Conservation (phyloP, 37 sponge, comb jelly and placozoan genomes). For the Beroe ovata region DNA sequence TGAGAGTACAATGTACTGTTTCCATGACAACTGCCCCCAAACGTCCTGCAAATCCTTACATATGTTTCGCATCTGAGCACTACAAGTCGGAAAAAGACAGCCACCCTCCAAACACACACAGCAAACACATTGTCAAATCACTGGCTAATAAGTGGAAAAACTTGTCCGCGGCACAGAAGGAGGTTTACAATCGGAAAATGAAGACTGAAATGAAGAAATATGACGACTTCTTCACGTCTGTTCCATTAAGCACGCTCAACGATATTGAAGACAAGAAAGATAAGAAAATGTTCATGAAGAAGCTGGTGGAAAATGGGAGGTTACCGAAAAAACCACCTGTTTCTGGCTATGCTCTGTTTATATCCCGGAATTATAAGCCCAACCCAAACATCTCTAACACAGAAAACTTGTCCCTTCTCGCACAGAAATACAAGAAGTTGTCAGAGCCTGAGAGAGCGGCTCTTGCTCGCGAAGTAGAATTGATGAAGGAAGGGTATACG, state of each 20-base stretch:
- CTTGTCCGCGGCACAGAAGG: not conserved
- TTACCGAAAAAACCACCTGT: conserved; percentile 38
- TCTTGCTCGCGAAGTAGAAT: not conserved
- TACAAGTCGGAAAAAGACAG: not conserved
- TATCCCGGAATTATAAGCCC: not conserved
- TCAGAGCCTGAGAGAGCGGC: not conserved
- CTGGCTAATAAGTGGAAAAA: not conserved
- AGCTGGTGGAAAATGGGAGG: conserved; percentile 18
- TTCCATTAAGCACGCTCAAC: not conserved
- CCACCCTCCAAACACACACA: conserved; percentile 20
- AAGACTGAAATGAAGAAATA: not conserved
- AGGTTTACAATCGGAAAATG: not conserved
- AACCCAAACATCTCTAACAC: not conserved
- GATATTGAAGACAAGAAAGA: conserved; percentile 22
- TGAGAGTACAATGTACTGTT: not conserved
- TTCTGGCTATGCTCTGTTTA: conserved; percentile 24
- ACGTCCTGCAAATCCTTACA: conserved; percentile 36
- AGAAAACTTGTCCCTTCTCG: not conserved
- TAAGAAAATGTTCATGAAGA: conserved; percentile 32
- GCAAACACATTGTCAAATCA: not conserved
- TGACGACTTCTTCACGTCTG: conserved; percentile 23
- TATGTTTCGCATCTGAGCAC: not conserved
- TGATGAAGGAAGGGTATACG: conserved; percentile 26
- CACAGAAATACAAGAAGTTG: conserved; percentile 14
- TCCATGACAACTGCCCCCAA: not conserved